Conservation (phyloP, 2,797 vertebrate species). For the Spondyliosoma cantharus region DNA sequence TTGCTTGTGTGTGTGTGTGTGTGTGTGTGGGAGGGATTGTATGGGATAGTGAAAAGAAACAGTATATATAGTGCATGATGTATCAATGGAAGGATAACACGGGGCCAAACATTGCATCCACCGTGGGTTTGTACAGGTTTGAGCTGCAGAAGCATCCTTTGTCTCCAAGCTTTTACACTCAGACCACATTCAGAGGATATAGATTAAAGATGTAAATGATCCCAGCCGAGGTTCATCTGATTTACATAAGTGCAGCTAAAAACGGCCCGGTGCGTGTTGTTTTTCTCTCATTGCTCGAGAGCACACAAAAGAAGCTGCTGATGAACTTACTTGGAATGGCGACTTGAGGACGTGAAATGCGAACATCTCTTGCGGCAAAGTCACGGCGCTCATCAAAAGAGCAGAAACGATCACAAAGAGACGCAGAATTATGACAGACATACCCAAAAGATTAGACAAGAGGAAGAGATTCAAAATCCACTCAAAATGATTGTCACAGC, state of each 20-base stretch:
- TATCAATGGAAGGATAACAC: background rate
- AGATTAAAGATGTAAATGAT: conserved; percentile 8
- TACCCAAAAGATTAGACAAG: background rate
- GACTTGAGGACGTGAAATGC: background rate
- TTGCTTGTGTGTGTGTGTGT: background rate
- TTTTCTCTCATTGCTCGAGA: background rate
- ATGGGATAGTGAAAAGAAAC: background rate
- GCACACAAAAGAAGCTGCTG: background rate
- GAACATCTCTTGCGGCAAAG: background rate
- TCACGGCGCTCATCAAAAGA: conserved; percentile 1
- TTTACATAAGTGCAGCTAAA: background rate
- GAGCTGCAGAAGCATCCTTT: background rate
- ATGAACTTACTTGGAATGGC: background rate
- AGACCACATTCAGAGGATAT: background rate
- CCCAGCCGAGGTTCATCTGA: background rate
- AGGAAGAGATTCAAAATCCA: background rate
- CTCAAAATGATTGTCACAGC: background rate
- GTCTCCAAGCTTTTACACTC: background rate
- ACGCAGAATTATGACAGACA: too few species aligned
- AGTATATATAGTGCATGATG: background rate
- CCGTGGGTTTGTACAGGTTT: background rate
- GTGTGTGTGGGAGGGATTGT: background rate
- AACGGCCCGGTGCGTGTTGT: background rate
- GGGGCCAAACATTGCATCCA: too few species aligned
- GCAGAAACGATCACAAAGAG: background rate